Evolutionary conservation across 92 coral and sea anemone species (phyloP), one percentile per base, ranked within the genome.

Genomic region (Porites evermanni): DNA sequence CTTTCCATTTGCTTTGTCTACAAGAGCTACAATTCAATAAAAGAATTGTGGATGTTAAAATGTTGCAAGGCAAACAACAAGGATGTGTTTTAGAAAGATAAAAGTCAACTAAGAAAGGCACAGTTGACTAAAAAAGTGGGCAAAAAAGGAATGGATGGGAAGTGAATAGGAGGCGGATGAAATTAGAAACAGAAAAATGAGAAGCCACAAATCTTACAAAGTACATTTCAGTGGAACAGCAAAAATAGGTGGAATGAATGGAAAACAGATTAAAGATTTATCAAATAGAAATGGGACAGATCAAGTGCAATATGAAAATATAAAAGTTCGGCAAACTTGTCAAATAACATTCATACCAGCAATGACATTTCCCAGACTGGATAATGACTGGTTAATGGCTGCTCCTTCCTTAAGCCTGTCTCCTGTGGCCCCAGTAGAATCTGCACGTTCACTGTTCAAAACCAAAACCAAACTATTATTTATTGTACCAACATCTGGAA

Each of bases 341-440:
- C 13, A 17, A 17, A 64, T 32, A 18, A 12, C 71, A 29, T 69
- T 53, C 78, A 64, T 84, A 96, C 98, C 98, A 58, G 98, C 93
- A 72, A 96, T 96, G 23, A 94, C 97, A 87, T 96, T 96, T 77
- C 98, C 98, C 66, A 96, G 81, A 29, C 98, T 92, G 17, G 98
- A 96, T 65, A 96, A 88, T 7, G 98, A 96, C 92, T 96, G 98
- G 89, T 96, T 96, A 50, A 96, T 96, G 44, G 98, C 98, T 0
- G 98, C 98, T 66, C 98, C 98, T 88, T 96, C 98, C 73, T 96
- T 96, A 67, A 96, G 78, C 47, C 98, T 90, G 74, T 96, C 98
- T 24, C 98, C 98, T 11, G 98, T 96, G 52, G 98, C 98, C 52
- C 98, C 98, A 75, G 98, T 96, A 0, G 98, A 96, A 53, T 96